Conservation (phyloP, 2,888 invertebrate species). For the Choristoneura rosaceana region DNA sequence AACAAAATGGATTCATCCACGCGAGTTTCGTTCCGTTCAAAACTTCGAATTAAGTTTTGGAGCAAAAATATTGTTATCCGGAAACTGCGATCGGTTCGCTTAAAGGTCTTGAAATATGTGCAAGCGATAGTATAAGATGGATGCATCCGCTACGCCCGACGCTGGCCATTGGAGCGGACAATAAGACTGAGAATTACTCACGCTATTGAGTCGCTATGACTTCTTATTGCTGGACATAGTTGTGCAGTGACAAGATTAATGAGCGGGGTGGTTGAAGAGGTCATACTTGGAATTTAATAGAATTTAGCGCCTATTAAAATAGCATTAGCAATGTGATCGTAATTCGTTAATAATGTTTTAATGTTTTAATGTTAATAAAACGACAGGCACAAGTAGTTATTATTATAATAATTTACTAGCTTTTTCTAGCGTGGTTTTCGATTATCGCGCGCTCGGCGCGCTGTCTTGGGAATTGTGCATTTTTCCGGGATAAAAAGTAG, state of each 20-base stretch:
- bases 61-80: slow-evolving; percentile 9
- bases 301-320: neutral
- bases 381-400: no score
- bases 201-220: slow-evolving; percentile 3
- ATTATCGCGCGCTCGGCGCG: no score
- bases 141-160: slow-evolving; percentile 11
- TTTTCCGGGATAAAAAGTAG: no score
- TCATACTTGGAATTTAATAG: neutral
- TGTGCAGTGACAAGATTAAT: neutral
- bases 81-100: neutral
- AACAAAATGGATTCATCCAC: slow-evolving; percentile 1
- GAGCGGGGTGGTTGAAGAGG: neutral
- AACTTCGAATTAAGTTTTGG: slow-evolving; percentile 17
- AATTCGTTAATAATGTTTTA: neutral
- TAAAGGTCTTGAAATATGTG: slow-evolving; percentile 10
- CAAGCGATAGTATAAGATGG: slow-evolving; percentile 12
- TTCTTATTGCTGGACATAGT: neutral
- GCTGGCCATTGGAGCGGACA: neutral
- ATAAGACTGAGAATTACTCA: slow-evolving; percentile 9
- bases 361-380: no score
- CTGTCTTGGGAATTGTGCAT: no score
- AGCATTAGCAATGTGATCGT: neutral
- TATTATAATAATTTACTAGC: no score
- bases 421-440: no score
- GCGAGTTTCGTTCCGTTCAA: neutral